A percentile compares a stretch with the other conserved stretches of the same genome.
phyloP scores from a whole-genome alignment of 2,797 vertebrate genomes.

The Distichodus sexfasciatus region DNA sequence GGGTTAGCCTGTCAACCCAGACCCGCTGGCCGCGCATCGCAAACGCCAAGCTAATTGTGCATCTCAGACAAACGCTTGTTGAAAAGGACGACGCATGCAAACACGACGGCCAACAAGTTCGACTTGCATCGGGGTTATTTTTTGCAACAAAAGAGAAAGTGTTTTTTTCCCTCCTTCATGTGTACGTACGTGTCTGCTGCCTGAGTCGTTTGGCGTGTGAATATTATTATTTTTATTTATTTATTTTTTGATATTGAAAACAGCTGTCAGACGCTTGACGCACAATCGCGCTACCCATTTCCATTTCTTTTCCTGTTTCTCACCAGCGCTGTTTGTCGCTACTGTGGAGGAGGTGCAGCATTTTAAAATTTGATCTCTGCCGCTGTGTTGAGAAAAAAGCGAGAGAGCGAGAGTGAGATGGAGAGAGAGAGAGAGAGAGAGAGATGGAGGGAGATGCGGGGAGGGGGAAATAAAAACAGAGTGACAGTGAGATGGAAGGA shows the following conservation, averaged over 20 bases:
- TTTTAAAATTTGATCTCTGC: constrained; percentile 49
- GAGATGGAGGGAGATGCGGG: background rate
- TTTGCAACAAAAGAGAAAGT: background rate
- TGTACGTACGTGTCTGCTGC: constrained; percentile 16
- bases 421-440: constrained; percentile 27
- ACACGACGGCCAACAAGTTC: constrained; percentile 32
- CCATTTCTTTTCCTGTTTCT: constrained; percentile 38
- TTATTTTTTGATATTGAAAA: constrained; percentile 47
- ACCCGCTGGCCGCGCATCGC: constrained; percentile 56
- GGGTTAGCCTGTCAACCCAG: constrained; percentile 68
- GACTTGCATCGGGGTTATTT: constrained; percentile 4
- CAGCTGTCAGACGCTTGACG: constrained; percentile 47
- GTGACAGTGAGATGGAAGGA: constrained; percentile 47
- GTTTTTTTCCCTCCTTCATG: background rate
- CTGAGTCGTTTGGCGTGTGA: constrained; percentile 30
- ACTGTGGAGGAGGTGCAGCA: constrained; percentile 31
- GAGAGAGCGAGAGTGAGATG: background rate
- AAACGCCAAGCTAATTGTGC: constrained; percentile 63
- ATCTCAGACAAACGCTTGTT: constrained; percentile 43
- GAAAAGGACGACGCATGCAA: constrained; percentile 54
- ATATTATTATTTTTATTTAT: constrained; percentile 31
- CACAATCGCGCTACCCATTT: constrained; percentile 38
- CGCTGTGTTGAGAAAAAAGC: constrained; percentile 22
- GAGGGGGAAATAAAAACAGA: constrained; percentile 21
- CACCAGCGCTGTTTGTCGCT: constrained; percentile 18